phyloP scores from a whole-genome alignment of 2,113 vertebrate species.

The Pachycephala philippinensis region DNA sequence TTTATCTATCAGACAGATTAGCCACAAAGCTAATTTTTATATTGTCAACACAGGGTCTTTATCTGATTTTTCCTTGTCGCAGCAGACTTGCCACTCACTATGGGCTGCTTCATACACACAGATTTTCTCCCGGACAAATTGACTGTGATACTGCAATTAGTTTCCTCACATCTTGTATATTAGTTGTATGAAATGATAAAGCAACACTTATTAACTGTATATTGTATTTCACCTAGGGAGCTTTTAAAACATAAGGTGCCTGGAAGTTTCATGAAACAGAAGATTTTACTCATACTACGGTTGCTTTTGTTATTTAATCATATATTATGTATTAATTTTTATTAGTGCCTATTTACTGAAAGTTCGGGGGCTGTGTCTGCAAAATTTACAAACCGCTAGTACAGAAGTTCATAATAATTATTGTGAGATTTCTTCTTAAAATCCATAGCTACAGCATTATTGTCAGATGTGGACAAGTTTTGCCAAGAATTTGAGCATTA shows the following conservation, averaged over 20 bases:
- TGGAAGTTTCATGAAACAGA: neutral
- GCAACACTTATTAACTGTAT: neutral
- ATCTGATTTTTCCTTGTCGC: neutral
- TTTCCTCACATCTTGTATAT: neutral
- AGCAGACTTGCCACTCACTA: neutral
- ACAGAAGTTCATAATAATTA: neutral
- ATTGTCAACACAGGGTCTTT: neutral
- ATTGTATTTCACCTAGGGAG: neutral
- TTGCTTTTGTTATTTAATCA: neutral
- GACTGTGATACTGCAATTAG: neutral
- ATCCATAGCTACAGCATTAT: neutral
- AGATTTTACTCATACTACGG: neutral
- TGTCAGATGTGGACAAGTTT: neutral
- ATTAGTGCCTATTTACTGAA: neutral
- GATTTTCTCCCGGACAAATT: neutral
- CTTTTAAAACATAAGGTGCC: neutral
- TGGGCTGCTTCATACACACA: neutral
- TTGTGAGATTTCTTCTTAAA: neutral
- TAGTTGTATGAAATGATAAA: neutral
- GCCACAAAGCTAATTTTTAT: neutral
- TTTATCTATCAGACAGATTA: neutral
- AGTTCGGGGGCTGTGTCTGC: neutral
- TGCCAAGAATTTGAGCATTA: constrained; percentile 33
- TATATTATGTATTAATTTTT: neutral
- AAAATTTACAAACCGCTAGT: neutral